Evolutionary conservation across 2,888 invertebrate genomes (phyloP).

Genomic region (Lampropteryx suffumata): DNA sequence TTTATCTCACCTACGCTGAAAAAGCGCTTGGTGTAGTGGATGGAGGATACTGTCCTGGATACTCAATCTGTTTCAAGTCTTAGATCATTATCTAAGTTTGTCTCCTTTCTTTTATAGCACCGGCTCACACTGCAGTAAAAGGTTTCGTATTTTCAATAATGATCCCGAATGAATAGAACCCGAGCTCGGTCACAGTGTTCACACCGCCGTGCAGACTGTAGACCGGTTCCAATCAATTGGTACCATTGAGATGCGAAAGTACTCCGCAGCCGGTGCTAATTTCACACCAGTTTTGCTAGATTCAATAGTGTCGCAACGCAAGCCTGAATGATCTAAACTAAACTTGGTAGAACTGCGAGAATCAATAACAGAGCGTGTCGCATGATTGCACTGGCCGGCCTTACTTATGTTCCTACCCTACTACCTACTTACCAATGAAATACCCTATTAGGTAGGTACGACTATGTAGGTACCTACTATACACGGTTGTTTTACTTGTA

Average conservation of each 20-base stretch:
- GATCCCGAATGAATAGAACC: constrained; percentile 16
- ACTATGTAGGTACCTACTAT: too few species aligned
- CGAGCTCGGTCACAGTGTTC: constrained; percentile 13
- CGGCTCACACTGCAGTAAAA: constrained; percentile 15
- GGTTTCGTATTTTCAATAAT: constrained; percentile 8
- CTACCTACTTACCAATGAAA: background rate
- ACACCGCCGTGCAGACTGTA: constrained; percentile 17
- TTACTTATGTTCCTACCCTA: background rate
- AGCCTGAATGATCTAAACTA: constrained; percentile 27
- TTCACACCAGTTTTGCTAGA: constrained; percentile 71
- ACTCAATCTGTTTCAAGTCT: too few species aligned
- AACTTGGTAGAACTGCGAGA: constrained; percentile 71
- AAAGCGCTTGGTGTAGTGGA: too few species aligned
- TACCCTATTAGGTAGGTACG: too few species aligned
- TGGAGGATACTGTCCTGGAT: too few species aligned
- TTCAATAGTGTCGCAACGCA: constrained; percentile 57
- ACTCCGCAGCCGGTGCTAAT: constrained; percentile 65
- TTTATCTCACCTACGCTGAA: too few species aligned
- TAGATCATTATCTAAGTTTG: too few species aligned
- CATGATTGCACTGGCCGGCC: constrained; percentile 42
- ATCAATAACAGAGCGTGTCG: constrained; percentile 53
- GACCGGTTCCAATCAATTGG: constrained; percentile 75
- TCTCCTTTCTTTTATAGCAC: background rate
- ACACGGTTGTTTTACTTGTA: too few species aligned
- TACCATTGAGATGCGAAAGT: constrained; percentile 74